Base-by-base conservation (phyloP, 1,140 invertebrate genomes). In the Druon quercuslanigerum region DNA sequence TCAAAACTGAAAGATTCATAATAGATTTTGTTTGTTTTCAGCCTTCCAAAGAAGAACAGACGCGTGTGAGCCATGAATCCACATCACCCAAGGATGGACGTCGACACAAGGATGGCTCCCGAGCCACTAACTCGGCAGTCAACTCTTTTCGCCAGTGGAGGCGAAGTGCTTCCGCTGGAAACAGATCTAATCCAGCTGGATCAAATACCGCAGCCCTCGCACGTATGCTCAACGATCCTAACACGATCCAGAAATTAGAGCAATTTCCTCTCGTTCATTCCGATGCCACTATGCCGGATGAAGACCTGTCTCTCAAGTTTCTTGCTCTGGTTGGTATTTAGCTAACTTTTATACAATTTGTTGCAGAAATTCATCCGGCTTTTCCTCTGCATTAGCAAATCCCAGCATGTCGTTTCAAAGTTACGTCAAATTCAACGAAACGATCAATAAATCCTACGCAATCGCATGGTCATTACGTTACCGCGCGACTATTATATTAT, bases 281-380 rank as follows among this genome's bases (percentile, higher is more conserved):
- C 12, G 89, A 90, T 33, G 71, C 86, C 2, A 84, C 84, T 4
- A 87, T 85, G 83, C 88, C 86, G 3, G 89, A 90, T 9, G 87
- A 88, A 19, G 89, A 90, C 75, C 76, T 89, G 0, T 90, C 89
- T 11, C 77, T 90, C 33, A 90, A 90, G 74, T 90, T 87, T 74
- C 86, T 90, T 20, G 89, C 89, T 13, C 78, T 90, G 80, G 89
- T 90, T 33, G 25, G 25, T 33, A 33, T 33, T 33, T 33, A 33
- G 3, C 25, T 33, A 3, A 5, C 5, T 33, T 33, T 33, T 33
- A 33, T 33, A 33, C 25, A 3, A 33, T 5, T 33, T 3, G 3
- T 33, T 3, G 25, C 25, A 33, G 25, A 33, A 33, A 33, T 25
- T 25, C 20, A 33, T 5, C 25, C 25, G 25, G 5, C 2, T 33